These are phyloP conservation scores for Dolichopus griseipennis DNA, from an alignment of 2,888 invertebrate species.

Conservation along the genomic window DNA sequence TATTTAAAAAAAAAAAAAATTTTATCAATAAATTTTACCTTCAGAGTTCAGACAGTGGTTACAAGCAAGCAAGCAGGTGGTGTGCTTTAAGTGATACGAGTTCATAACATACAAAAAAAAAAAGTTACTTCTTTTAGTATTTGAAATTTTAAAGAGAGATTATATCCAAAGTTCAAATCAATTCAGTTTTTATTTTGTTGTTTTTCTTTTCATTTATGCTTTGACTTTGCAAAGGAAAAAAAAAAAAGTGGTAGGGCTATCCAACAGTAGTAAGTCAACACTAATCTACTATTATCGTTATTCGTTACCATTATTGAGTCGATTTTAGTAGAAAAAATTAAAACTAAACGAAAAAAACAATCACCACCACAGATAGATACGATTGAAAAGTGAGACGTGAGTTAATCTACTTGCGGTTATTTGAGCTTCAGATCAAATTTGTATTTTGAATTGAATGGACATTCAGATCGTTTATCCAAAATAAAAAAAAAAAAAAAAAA, in stretches of 20 bases:
- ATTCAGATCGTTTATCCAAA: neutral
- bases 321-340: neutral
- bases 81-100: neutral
- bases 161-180: neutral
- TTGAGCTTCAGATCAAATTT: neutral
- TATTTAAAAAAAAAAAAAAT: neutral
- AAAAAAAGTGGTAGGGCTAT: neutral
- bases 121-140: neutral
- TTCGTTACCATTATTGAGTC: neutral
- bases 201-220: no score
- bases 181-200: neutral
- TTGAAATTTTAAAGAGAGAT: neutral
- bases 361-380: neutral
- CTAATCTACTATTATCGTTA: no score
- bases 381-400: neutral
- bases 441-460: constrained; percentile 1
- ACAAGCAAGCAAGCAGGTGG: neutral
- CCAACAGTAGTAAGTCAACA: neutral
- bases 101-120: neutral
- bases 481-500: no score
- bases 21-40: neutral
- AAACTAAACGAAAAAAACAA: neutral
- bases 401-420: neutral
- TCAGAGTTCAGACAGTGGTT: neutral
- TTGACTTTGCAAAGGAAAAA: no score